Percentiles rank a stretch among this genome's conserved stretches.
Evolutionary conservation across 92 coral and sea anemone species (phyloP).

Genomic region (Phenganax subtilis): DNA sequence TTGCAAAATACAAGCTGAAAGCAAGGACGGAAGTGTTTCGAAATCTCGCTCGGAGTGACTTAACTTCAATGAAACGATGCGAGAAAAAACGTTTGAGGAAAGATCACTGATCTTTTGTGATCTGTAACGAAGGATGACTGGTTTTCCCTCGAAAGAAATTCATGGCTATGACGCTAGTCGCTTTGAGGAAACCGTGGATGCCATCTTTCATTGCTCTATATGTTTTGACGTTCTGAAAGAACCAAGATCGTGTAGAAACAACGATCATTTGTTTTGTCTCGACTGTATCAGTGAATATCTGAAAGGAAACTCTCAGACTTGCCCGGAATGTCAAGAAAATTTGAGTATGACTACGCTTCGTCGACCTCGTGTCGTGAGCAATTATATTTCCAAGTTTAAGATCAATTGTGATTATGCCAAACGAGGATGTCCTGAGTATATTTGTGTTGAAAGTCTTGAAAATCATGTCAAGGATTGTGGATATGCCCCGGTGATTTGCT

Average conservation of each 20-base stretch:
- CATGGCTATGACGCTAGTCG: conserved; percentile 18
- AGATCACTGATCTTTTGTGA: conserved; percentile 3
- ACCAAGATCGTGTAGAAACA: conserved; percentile 25
- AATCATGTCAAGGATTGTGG: conserved; percentile 20
- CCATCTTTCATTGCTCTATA: conserved; percentile 15
- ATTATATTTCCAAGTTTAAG: not conserved
- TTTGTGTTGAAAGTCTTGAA: not conserved
- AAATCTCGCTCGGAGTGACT: not conserved
- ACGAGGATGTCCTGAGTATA: not conserved
- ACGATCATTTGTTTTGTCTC: not conserved
- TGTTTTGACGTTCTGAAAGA: conserved; percentile 24
- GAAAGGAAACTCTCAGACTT: not conserved
- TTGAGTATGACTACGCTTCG: conserved; percentile 4
- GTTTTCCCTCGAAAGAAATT: not conserved
- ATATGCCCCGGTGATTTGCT: conserved; percentile 12
- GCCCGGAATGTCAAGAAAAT: conserved; percentile 2
- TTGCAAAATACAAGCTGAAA: not conserved
- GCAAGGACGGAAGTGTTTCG: not conserved
- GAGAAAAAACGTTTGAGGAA: not conserved
- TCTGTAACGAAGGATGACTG: not conserved
- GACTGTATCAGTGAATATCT: conserved; percentile 6
- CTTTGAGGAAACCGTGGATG: conserved; percentile 1
- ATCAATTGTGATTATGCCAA: not conserved
- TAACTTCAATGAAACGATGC: not conserved
- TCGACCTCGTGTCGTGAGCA: conserved; percentile 2